Evolutionary conservation across 2,797 vertebrate genomes (phyloP).

Genomic region (Meriones psammophilus): DNA sequence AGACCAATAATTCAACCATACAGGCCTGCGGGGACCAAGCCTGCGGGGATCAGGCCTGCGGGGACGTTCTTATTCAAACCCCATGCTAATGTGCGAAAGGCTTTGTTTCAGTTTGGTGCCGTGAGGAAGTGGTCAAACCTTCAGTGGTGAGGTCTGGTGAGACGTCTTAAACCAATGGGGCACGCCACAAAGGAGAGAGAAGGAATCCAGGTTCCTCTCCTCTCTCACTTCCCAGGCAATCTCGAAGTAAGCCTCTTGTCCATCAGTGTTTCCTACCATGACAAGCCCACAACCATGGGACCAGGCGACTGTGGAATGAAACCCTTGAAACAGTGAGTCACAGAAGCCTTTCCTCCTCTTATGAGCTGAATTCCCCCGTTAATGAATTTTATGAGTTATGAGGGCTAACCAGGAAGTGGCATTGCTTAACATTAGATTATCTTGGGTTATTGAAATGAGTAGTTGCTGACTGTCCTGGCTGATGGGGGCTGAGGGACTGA

Average conservation of each 20-base stretch:
- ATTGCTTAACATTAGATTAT: neutral
- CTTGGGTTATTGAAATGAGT: neutral
- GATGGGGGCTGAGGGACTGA: neutral
- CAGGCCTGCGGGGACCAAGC: neutral
- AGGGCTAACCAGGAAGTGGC: neutral
- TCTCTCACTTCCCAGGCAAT: neutral
- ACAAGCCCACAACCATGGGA: neutral
- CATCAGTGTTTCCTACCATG: no score
- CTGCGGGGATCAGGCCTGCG: no score
- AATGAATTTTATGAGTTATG: neutral
- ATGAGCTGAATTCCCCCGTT: neutral
- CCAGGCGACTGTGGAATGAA: neutral
- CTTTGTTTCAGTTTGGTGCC: neutral
- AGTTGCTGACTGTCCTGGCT: neutral
- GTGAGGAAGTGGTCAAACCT: neutral
- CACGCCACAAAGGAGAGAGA: neutral
- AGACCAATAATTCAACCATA: neutral
- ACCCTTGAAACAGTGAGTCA: neutral
- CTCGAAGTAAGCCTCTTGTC: neutral
- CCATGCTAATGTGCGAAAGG: neutral
- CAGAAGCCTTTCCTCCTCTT: neutral
- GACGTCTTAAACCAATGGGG: neutral
- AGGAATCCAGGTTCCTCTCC: neutral
- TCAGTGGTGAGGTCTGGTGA: neutral
- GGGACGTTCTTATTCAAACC: neutral